Evolutionary conservation across 2,113 vertebrate species (phyloP).

Genomic region (Oreochromis tanganicae): DNA sequence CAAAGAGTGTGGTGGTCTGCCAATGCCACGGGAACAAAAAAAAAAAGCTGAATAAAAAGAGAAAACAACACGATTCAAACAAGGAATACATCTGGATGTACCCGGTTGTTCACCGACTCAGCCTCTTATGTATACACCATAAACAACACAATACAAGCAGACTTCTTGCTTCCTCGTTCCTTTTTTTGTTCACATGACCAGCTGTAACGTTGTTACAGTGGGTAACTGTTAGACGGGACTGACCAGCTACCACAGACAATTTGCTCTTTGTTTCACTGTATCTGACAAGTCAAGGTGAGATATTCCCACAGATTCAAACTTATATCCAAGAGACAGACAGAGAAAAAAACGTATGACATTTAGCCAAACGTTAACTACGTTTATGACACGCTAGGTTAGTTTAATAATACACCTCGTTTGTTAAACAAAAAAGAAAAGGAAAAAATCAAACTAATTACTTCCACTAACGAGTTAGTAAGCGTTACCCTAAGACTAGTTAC

Average conservation of each 20-base stretch:
- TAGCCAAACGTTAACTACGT: not conserved
- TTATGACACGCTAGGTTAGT: not conserved
- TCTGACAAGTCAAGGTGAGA: not conserved
- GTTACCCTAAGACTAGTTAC: not conserved
- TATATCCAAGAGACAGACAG: not conserved
- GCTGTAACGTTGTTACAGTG: conserved; percentile 18
- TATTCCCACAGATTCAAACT: not conserved
- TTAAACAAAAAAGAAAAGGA: not conserved
- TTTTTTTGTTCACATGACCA: not conserved
- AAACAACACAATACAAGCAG: not conserved
- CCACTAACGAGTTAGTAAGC: not conserved
- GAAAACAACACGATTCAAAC: not conserved
- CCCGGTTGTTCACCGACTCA: not conserved
- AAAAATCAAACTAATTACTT: not conserved
- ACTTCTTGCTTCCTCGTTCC: not conserved
- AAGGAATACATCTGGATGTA: not conserved
- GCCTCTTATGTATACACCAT: not conserved
- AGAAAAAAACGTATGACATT: not conserved
- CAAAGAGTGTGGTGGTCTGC: conserved; percentile 61
- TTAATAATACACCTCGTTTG: not conserved
- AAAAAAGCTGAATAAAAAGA: conserved; percentile 2
- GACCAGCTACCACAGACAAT: not conserved
- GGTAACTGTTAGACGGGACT: not conserved
- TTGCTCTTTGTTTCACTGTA: not conserved
- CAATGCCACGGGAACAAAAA: not conserved